Evolutionary conservation across 1,140 invertebrate species (phyloP).

Genomic region (Drosophila chauvacae): DNA sequence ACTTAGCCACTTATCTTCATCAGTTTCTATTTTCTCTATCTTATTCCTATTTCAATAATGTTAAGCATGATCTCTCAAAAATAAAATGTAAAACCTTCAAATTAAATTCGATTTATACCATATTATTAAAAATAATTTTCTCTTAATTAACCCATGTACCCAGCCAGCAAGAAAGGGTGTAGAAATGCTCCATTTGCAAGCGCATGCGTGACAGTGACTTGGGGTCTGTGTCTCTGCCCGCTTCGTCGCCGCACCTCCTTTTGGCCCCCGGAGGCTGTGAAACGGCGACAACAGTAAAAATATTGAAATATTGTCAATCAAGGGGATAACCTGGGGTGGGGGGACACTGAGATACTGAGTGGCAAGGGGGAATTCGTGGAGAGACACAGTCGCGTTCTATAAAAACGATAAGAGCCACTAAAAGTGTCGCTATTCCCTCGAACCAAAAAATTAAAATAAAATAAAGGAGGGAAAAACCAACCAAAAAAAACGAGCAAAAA

Average conservation of each 20-base stretch:
- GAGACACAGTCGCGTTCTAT: constrained; percentile 61
- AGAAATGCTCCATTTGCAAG: constrained; percentile 70
- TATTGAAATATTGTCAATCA: constrained; percentile 76
- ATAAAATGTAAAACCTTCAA: no score
- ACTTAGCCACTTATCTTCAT: no score
- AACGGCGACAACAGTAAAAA: constrained; percentile 62
- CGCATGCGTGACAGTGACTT: constrained; percentile 41
- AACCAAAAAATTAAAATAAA: constrained; percentile 70
- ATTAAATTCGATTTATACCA: no score
- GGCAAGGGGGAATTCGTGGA: constrained; percentile 12
- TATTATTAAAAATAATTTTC: neutral
- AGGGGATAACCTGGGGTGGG: constrained; percentile 22
- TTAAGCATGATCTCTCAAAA: no score
- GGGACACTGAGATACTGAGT: constrained; percentile 4
- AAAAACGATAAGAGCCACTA: constrained; percentile 28
- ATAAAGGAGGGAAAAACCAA: constrained; percentile 37
- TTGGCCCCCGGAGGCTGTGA: constrained; percentile 42
- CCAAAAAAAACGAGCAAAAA: constrained; percentile 64
- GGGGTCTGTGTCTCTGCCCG: constrained; percentile 31
- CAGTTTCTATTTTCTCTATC: neutral
- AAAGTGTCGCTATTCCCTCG: constrained; percentile 61
- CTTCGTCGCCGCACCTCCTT: constrained; percentile 11
- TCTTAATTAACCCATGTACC: neutral
- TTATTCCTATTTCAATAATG: neutral
- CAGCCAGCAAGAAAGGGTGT: constrained; percentile 7